phyloP scores from a whole-genome alignment of 2,113 vertebrate genomes.

The Oryzias celebensis region DNA sequence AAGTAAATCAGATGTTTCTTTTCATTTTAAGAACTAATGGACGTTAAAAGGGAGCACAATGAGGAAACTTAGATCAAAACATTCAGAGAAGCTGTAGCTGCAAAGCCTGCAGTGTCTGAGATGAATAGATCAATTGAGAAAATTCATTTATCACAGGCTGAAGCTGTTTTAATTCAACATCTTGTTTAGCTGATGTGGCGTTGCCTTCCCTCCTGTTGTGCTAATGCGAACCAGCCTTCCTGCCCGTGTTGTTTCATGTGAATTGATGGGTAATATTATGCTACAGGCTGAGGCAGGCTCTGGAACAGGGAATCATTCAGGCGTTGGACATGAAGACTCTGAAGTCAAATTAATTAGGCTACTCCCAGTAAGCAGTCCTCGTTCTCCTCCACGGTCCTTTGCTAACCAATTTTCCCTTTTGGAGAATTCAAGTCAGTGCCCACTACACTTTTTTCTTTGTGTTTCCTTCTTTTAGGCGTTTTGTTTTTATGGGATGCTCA shows the following conservation, averaged over 20 bases:
- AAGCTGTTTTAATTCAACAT: slow-evolving; percentile 11
- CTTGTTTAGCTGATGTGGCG: not conserved
- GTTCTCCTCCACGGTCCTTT: not conserved
- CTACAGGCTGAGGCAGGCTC: slow-evolving; percentile 7
- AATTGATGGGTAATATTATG: slow-evolving; percentile 2
- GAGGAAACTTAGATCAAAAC: slow-evolving; percentile 10
- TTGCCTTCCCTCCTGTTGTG: not conserved
- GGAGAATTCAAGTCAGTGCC: slow-evolving; percentile 27
- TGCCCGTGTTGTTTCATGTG: slow-evolving; percentile 18
- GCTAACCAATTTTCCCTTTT: slow-evolving; percentile 46
- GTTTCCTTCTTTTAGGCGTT: not conserved
- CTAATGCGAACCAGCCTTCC: slow-evolving; percentile 7
- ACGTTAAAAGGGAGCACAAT: not conserved
- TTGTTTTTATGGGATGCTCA: not conserved
- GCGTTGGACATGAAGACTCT: slow-evolving; percentile 24
- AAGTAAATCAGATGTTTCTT: slow-evolving; percentile 30
- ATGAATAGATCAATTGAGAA: slow-evolving; percentile 7
- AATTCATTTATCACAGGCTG: slow-evolving; percentile 11
- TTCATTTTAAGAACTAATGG: slow-evolving; percentile 35
- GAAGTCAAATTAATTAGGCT: slow-evolving; percentile 50
- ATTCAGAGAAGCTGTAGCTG: slow-evolving; percentile 4
- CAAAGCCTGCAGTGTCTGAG: not conserved
- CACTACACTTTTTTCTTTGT: slow-evolving; percentile 20
- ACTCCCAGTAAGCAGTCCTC: slow-evolving; percentile 31
- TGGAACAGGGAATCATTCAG: slow-evolving; percentile 4